Percentiles rank a stretch among this genome's conserved stretches.
Evolutionary conservation across 2,888 invertebrate genomes (phyloP).

Genomic region (Shargacucullia verbasci): DNA sequence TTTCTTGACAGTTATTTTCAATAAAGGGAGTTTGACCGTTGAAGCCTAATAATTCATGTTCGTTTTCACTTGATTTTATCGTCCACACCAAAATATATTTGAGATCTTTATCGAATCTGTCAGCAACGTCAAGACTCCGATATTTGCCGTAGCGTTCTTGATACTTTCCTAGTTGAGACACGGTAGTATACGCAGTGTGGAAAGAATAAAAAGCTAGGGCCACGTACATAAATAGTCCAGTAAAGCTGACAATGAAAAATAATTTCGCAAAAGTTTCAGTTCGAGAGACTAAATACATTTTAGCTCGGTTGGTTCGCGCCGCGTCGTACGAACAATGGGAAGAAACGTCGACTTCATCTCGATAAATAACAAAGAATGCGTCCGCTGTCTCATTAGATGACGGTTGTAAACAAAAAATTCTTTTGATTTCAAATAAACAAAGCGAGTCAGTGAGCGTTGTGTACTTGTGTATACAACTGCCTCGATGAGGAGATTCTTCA

Average conservation of each 20-base stretch:
- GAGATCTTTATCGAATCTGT: constrained; percentile 54
- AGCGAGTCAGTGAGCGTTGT: constrained; percentile 36
- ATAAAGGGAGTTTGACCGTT: constrained; percentile 69
- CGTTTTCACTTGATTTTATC: constrained; percentile 34
- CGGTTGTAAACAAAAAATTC: constrained; percentile 72
- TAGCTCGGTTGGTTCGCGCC: constrained; percentile 43
- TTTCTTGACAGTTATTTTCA: constrained; percentile 65
- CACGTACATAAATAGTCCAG: constrained; percentile 73
- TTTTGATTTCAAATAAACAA: constrained; percentile 69
- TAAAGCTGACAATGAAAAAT: constrained; percentile 76
- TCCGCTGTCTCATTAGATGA: constrained; percentile 59
- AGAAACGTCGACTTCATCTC: constrained; percentile 54
- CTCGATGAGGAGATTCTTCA: constrained; percentile 37
- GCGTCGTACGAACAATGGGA: constrained; percentile 57
- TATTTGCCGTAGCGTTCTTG: constrained; percentile 41
- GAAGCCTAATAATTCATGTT: constrained; percentile 19
- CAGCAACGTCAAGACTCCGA: constrained; percentile 21
- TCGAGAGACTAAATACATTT: constrained; percentile 70
- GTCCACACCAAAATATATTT: constrained; percentile 78
- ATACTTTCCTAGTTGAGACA: constrained; percentile 54
- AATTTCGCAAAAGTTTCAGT: constrained; percentile 73
- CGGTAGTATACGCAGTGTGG: constrained; percentile 65
- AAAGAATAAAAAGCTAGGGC: constrained; percentile 76
- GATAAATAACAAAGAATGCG: constrained; percentile 63
- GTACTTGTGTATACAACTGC: constrained; percentile 23